Conservation (phyloP, 2,797 vertebrate genomes). For the Rhabdomys pumilio region DNA sequence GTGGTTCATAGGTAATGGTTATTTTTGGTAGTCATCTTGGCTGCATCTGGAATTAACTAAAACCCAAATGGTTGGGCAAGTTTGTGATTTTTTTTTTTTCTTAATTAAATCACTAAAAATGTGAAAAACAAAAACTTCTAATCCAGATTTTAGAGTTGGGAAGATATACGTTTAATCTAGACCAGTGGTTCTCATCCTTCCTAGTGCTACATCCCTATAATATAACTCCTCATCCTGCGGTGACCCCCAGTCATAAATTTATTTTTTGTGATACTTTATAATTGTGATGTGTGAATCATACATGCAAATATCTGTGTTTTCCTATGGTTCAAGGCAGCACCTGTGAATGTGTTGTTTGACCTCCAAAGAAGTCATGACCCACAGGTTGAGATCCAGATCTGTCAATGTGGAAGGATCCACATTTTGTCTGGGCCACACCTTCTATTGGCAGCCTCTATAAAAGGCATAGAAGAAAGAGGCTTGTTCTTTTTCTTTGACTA, state of each 20-base stretch:
- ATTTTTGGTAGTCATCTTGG: not conserved
- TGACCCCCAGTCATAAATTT: not conserved
- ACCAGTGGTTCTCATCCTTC: not conserved
- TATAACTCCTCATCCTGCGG: not conserved
- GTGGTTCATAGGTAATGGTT: not conserved
- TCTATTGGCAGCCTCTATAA: not conserved
- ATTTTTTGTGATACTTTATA: not conserved
- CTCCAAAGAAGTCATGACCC: too few species aligned
- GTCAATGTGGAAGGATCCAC: not conserved
- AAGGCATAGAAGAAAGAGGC: not conserved
- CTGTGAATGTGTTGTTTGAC: too few species aligned
- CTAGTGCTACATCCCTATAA: not conserved
- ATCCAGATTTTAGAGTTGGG: too few species aligned
- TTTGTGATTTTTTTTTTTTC: not conserved
- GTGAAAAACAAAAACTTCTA: not conserved
- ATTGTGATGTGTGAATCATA: not conserved
- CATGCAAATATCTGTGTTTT: not conserved
- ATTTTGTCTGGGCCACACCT: not conserved
- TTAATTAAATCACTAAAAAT: not conserved
- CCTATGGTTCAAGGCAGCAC: too few species aligned
- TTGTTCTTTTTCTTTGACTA: not conserved
- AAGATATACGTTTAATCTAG: too few species aligned
- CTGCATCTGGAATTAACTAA: not conserved
- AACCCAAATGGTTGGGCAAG: not conserved
- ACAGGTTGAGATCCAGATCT: not conserved